phyloP scores from a whole-genome alignment of 2,113 vertebrate genomes.

The Phrynosoma blainvillii region DNA sequence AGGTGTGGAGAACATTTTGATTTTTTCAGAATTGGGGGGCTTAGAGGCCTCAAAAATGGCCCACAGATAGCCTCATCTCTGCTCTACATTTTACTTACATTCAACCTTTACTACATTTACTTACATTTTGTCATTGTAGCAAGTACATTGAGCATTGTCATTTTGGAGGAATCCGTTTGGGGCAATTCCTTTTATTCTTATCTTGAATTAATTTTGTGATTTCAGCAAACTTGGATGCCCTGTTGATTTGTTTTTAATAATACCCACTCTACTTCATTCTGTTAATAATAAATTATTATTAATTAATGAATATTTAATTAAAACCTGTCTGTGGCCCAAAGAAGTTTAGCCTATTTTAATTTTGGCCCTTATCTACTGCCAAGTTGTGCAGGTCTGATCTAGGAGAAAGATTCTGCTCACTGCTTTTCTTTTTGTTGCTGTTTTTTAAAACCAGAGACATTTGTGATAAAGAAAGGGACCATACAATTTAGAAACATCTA shows the following conservation, averaged over 20 bases:
- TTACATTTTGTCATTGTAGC: neutral
- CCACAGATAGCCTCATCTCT: too few species aligned
- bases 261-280: neutral
- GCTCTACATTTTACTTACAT: neutral
- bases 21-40: too few species aligned
- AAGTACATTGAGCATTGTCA: neutral
- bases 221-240: neutral
- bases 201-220: neutral
- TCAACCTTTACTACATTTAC: neutral
- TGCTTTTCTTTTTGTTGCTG: neutral
- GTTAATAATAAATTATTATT: too few species aligned
- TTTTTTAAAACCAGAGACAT: neutral
- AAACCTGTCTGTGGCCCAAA: too few species aligned
- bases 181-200: neutral
- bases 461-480: neutral
- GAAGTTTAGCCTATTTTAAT: too few species aligned
- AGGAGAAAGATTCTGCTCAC: neutral
- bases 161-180: neutral
- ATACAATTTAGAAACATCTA: neutral
- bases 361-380: too few species aligned
- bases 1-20: too few species aligned
- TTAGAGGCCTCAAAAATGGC: too few species aligned
- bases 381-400: neutral
- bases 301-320: too few species aligned
- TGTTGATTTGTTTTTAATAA: neutral